These are phyloP conservation scores for Betta splendens DNA, from an alignment of 2,797 vertebrate genomes.

Conservation along the genomic window DNA sequence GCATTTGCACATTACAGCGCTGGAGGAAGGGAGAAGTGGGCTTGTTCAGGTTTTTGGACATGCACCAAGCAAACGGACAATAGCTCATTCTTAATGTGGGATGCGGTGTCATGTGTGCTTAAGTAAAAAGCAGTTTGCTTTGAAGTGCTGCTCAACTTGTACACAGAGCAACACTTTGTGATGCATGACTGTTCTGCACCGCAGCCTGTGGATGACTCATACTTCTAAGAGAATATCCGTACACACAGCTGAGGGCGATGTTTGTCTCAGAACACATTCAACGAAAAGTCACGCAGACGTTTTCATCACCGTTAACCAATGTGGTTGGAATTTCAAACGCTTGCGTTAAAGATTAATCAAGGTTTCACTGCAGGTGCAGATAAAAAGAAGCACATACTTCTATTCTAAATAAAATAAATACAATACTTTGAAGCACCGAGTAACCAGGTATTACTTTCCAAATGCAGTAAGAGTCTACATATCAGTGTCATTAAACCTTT, in stretches of 20 bases:
- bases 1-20: slow-evolving; percentile 20
- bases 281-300: slow-evolving; percentile 24
- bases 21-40: slow-evolving; percentile 19
- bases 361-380: neutral
- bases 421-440: neutral
- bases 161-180: slow-evolving; percentile 43
- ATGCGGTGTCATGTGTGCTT: slow-evolving; percentile 34
- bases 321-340: slow-evolving; percentile 13
- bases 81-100: slow-evolving; percentile 44
- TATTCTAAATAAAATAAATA: slow-evolving; percentile 16
- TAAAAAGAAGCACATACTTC: neutral
- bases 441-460: neutral
- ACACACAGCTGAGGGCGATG: slow-evolving; percentile 43
- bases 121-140: slow-evolving; percentile 53
- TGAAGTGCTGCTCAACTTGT: slow-evolving; percentile 43
- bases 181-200: slow-evolving; percentile 49
- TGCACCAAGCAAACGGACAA: slow-evolving; percentile 30
- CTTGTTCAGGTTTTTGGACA: slow-evolving; percentile 20
- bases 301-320: slow-evolving; percentile 10
- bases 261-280: slow-evolving; percentile 46
- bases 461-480: neutral
- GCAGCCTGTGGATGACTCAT: slow-evolving; percentile 57
- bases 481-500: neutral
- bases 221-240: slow-evolving; percentile 31
- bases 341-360: slow-evolving; percentile 6